These are phyloP conservation scores for Atrichornis clamosus DNA, from an alignment of 2,113 vertebrate species.

Conservation along the genomic window DNA sequence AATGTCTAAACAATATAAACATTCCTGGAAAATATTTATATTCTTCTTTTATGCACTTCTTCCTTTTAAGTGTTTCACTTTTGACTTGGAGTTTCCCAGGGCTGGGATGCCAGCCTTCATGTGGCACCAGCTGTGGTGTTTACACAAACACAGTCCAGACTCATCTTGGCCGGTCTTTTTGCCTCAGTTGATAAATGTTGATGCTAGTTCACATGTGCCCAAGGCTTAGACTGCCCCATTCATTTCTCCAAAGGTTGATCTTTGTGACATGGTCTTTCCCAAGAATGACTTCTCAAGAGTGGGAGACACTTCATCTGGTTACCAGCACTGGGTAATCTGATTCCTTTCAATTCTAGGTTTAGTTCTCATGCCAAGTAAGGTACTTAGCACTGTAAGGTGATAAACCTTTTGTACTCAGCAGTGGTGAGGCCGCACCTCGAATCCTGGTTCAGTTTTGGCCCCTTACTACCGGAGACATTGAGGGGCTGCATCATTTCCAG, in stretches of 20 bases:
- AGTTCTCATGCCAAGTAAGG: neutral
- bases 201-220: fast-evolving
- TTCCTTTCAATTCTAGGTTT: neutral
- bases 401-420: neutral
- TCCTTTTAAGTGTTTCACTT: neutral
- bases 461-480: fast-evolving
- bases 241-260: fast-evolving
- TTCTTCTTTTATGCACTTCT: neutral
- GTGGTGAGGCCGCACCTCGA: fast-evolving
- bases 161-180: neutral
- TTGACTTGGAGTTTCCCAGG: neutral
- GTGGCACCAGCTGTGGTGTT: neutral
- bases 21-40: neutral
- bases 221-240: neutral
- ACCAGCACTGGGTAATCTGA: neutral
- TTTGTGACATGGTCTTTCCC: neutral
- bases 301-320: fast-evolving
- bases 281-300: neutral
- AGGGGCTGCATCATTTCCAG: fast-evolving
- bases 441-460: neutral
- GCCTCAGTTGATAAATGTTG: neutral
- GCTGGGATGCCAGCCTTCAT: fast-evolving
- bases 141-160: neutral
- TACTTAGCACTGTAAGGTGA: neutral
- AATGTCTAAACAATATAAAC: neutral